A percentile compares a stretch with the other conserved stretches of the same genome.
Evolutionary conservation across 2,888 invertebrate genomes (phyloP).

Genomic region (Cheilosia scutellata): DNA sequence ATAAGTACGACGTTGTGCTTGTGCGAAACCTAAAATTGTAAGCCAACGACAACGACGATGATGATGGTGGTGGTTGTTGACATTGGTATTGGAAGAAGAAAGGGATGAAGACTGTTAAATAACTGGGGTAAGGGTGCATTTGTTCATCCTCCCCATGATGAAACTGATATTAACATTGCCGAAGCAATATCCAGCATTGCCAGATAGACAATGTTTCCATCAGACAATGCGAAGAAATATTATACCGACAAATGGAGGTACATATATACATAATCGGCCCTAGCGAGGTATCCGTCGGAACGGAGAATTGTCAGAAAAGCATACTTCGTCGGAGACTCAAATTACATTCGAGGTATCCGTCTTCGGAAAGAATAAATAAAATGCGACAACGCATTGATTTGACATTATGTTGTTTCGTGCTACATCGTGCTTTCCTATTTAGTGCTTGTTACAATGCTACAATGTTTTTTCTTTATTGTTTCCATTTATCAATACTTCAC

Average conservation of each 20-base stretch:
- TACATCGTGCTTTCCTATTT: too few species aligned
- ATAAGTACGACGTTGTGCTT: constrained; percentile 43
- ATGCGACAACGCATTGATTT: too few species aligned
- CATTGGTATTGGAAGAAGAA: constrained; percentile 68
- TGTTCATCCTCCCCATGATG: constrained; percentile 38
- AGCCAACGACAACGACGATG: constrained; percentile 40
- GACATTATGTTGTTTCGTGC: too few species aligned
- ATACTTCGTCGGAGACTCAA: too few species aligned
- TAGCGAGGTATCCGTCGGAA: too few species aligned
- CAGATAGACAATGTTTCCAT: neutral
- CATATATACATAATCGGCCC: too few species aligned
- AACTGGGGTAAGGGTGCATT: constrained; percentile 68
- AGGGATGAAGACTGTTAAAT: constrained; percentile 54
- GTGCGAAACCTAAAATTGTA: constrained; percentile 41
- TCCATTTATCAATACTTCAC: too few species aligned
- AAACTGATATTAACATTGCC: constrained; percentile 44
- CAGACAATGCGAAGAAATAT: neutral
- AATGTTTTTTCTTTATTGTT: too few species aligned
- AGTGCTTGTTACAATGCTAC: too few species aligned
- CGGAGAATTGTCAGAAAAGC: too few species aligned
- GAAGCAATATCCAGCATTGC: constrained; percentile 37
- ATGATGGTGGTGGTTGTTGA: constrained; percentile 70
- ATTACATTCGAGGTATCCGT: too few species aligned
- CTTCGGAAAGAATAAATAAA: too few species aligned
- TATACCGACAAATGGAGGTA: neutral